Base-by-base conservation (phyloP, 2,113 vertebrate genomes). In the Gorilla gorilla region DNA sequence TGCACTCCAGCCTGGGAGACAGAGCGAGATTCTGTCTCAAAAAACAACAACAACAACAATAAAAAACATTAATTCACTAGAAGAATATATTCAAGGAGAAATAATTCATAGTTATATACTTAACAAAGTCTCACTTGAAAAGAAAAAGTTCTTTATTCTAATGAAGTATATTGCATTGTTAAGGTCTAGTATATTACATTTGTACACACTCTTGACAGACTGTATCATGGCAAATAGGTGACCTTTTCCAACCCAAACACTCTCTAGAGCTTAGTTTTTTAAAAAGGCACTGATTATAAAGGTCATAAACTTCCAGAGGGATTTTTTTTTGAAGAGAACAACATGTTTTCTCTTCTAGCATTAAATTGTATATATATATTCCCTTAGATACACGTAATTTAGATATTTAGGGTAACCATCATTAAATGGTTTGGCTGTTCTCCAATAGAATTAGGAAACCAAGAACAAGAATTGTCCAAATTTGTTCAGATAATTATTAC, bases 261-360 rank as follows among this genome's bases (percentile, higher is more conserved):
- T 97, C 85, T 91, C 89, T 78, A 88, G 94, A 96, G 91, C 43
- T 84, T 84, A 93, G 78, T 97, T 96, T 92, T 82, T 89, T 32
- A 83, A 91, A 95, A 89, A 94, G 76, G 52, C 83, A 97, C 79
- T 96, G 93, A 97, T 97, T 97, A 96, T 92, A 93, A 96, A 98
- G 84, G 90, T 97, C 95, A 96, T 95, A 95, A 96, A 96, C 88
- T 96, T 96, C 94, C 70, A 91, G 2, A 90, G 94, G 76, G 88
- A 94, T 88, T 92, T 96, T 95, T 96, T 73, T 7, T 1, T 45
- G 70, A 97, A 96, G 52, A 72, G 83, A 93, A 88, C 82, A 97
- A 97, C 96, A 94, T 92, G 45, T 96, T 90, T 95, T 96, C 55
- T 85, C 72, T 81, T 89, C 68, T 55, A 95, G 86, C 48, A 89